Base-by-base conservation (phyloP, 1,140 invertebrate genomes). In the Drosophila tsacasi region DNA sequence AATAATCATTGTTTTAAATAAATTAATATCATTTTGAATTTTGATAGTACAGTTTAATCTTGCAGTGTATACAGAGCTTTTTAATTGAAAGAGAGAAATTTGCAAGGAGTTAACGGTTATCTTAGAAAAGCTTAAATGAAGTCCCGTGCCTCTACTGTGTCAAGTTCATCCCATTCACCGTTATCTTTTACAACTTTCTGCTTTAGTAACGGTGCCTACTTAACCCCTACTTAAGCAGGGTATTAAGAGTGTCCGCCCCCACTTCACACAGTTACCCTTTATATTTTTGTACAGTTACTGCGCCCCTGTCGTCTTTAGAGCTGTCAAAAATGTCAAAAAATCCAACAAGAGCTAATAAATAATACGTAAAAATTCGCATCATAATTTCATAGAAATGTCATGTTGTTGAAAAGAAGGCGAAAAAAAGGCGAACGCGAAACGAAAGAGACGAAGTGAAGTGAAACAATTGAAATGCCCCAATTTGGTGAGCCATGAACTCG, bases 401-500 rank as follows among this genome's bases (percentile, higher is more conserved):
- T 66, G 76, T 68, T 69, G 32, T 65, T 69, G 54, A 68, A 61
- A 84, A 30, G 40, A 58, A 58, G 47, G 57, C 44, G 44, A 32
- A 44, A 44, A 32, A 35, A 44, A 23, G 27, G 49, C 50, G 30
- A 52, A 52, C 25, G 60, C 46, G 52, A 52, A 81, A 49, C 49
- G 32, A 49, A 32, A 30, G 37, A 46, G 55, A 78, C 46, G 37
- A 61, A 78, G 40, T 49, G 30, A 66, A 75, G 76, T 47, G 54
- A 49, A 64, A 73, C 77, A 79, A 84, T 85, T 85, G 71, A 90
- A 91, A 91, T 90, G 85, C 79, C 86, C 85, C 82, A 90, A 82
- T 91, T 90, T 82, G 82, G 76, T 71, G 82, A 82, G 85, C 85
- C 85, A 82, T 90, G 85, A 90, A 90, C 85, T 90, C 86, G 81